Evolutionary conservation across 2,113 vertebrate genomes (phyloP).

Genomic region (Tychaedon coryphoeus): DNA sequence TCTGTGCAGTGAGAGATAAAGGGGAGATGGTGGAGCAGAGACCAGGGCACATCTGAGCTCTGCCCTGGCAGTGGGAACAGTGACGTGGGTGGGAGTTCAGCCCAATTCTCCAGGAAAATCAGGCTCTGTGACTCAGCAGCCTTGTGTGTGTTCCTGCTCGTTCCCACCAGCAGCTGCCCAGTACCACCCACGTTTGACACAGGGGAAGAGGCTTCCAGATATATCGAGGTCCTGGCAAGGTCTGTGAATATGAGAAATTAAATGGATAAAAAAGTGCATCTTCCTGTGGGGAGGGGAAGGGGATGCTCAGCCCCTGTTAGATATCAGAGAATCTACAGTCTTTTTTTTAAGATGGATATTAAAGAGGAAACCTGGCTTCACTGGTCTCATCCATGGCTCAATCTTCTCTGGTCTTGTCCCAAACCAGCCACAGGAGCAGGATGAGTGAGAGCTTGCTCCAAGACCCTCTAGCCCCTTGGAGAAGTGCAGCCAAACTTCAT

Average conservation of each 20-base stretch:
- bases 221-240: neutral
- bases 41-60: neutral
- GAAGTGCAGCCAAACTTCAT: neutral
- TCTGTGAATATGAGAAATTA: neutral
- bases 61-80: neutral
- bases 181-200: neutral
- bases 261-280: neutral
- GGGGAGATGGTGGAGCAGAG: neutral
- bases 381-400: neutral
- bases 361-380: neutral
- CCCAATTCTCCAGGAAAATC: neutral
- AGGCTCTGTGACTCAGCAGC: neutral
- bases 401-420: rapidly evolving
- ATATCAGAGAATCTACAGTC: neutral
- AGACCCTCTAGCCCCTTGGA: rapidly evolving
- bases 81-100: neutral
- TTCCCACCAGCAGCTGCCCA: conserved; percentile 1
- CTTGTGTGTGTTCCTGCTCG: neutral
- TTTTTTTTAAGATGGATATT: neutral
- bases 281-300: neutral
- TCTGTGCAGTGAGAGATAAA: neutral
- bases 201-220: neutral
- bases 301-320: neutral
- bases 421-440: neutral
- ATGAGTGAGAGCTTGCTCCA: neutral